A percentile compares a stretch with the other conserved stretches of the same genome.
phyloP scores from a whole-genome alignment of 2,113 vertebrate genomes.

The Cebidichthys violaceus region DNA sequence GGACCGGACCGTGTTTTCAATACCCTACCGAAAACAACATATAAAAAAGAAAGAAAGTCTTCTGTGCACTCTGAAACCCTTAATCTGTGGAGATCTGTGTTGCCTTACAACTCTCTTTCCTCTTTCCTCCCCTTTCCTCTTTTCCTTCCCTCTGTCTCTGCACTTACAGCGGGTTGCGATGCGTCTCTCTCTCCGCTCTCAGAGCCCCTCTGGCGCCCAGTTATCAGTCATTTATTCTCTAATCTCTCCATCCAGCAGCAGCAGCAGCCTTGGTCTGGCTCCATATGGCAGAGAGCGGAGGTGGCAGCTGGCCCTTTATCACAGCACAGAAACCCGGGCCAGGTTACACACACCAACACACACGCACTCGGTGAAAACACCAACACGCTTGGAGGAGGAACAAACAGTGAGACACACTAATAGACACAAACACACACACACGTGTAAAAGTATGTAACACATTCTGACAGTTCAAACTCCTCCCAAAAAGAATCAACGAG shows the following conservation, averaged over 20 bases:
- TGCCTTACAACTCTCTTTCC: not conserved
- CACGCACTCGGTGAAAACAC: not conserved
- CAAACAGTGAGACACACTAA: not conserved
- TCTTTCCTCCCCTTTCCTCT: not conserved
- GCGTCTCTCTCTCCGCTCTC: slow-evolving; percentile 14
- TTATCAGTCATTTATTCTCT: slow-evolving; percentile 54
- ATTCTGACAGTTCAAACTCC: not conserved
- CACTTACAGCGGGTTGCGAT: not conserved
- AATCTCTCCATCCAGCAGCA: slow-evolving; percentile 61
- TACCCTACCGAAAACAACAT: not conserved
- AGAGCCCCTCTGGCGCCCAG: not conserved
- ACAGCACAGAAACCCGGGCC: not conserved
- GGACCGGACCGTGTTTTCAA: not conserved
- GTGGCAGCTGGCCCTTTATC: slow-evolving; percentile 63
- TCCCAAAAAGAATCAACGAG: not conserved
- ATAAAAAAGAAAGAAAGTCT: not conserved
- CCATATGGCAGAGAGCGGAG: slow-evolving; percentile 53
- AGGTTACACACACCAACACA: slow-evolving; percentile 31
- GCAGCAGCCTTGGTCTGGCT: slow-evolving; percentile 44
- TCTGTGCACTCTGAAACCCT: not conserved
- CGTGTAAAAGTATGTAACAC: not conserved
- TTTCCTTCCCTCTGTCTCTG: not conserved
- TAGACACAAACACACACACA: not conserved
- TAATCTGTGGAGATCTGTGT: not conserved
- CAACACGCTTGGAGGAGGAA: not conserved